Evolutionary conservation across 2,888 invertebrate genomes (phyloP).

Genomic region (Diarsia dahlii): DNA sequence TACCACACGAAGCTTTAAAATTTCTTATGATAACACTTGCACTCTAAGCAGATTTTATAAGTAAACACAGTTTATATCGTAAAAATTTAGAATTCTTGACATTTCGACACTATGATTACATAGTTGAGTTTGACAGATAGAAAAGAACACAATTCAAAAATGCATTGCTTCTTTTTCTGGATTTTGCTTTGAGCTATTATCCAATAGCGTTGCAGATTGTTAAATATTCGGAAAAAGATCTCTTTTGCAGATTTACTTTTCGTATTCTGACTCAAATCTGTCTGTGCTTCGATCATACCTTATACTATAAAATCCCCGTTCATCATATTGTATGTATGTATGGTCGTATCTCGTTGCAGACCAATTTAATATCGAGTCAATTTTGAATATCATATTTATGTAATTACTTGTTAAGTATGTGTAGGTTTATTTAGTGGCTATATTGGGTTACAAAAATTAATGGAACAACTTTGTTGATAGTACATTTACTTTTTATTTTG

Average conservation of each 20-base stretch:
- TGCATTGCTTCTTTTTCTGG: constrained; percentile 46
- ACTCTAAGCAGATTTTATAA: constrained; percentile 87
- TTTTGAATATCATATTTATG: constrained; percentile 84
- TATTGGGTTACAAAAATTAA: constrained; percentile 74
- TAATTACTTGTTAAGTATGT: constrained; percentile 83
- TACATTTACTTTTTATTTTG: constrained; percentile 82
- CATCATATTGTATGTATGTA: constrained; percentile 63
- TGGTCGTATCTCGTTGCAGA: constrained; percentile 82
- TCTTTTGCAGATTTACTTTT: constrained; percentile 19
- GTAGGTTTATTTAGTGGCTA: constrained; percentile 82
- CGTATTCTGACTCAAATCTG: constrained; percentile 36
- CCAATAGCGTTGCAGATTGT: constrained; percentile 31
- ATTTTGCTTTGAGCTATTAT: constrained; percentile 52
- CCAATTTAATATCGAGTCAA: constrained; percentile 87
- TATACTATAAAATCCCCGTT: constrained; percentile 60
- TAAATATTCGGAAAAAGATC: constrained; percentile 43
- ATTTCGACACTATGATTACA: constrained; percentile 56
- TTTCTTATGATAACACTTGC: constrained; percentile 91
- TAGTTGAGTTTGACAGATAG: constrained; percentile 42
- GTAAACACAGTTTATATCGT: constrained; percentile 80
- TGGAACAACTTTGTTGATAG: constrained; percentile 81
- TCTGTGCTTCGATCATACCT: constrained; percentile 65
- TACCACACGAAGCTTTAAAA: constrained; percentile 91
- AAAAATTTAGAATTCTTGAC: constrained; percentile 70
- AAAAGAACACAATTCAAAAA: constrained; percentile 17